Base-by-base conservation (phyloP, 2,113 vertebrate genomes). In the Acinonyx jubatus region DNA sequence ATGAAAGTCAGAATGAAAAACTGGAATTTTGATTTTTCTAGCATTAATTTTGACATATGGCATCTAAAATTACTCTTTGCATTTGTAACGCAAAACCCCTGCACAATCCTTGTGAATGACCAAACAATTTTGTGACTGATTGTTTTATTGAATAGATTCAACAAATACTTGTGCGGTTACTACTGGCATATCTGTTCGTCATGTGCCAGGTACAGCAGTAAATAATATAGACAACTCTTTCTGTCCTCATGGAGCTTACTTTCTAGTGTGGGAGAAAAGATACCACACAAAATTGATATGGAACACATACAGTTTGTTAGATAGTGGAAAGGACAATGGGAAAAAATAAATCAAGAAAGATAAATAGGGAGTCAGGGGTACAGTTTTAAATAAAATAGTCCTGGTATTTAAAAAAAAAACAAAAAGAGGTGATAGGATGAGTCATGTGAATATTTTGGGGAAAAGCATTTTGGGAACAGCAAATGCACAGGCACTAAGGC, bases 1-100 rank as follows among this genome's bases (percentile, higher is more conserved):
- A 48, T 85, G 18, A 94, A 97, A 90, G 63, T 57, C 36, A 93
- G 65, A 87, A 68, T 52, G 18, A 97, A 92, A 95, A 97, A 23
- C 5, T 68, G 52, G 14, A 81, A 80, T 74, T 71, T 81, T 25
- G 48, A 41, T 89, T 73, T 89, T 81, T 12, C 45, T 41, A 50
- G 69, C 14, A 10, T 85, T 79, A 73, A 90, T 83, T 88, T 94
- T 93, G 48, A 91, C 78, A 78, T 48, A 25, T 36, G 4, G 23
- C n/a, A 79, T 79, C 88, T 84, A 73, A 83, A 79, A 79, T 73
- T 83, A 81, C 15, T 36, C 48, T n/a, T 84, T 66, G 18, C 9
- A 85, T n/a, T 92, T 13, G 66, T 27, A 41, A 94, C 11, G 68
- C 50, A 87, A 96, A 82, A 57, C 0, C 25, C 2, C 27, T 52